Evolutionary conservation across 2,888 invertebrate species (phyloP).

Genomic region (Scaptomyza parva): DNA sequence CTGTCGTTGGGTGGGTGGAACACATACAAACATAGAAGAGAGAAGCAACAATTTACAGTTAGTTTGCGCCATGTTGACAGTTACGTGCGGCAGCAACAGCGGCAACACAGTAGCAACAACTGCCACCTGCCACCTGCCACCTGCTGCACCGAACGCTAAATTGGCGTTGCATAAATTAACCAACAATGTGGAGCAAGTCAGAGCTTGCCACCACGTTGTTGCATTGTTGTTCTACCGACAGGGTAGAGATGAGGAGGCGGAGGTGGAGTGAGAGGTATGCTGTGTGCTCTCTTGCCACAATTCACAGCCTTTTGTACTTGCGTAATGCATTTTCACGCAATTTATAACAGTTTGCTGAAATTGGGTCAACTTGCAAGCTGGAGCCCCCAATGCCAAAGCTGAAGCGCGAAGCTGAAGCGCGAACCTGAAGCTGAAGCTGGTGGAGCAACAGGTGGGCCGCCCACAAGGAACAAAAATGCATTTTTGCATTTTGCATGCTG

Average conservation of each 20-base stretch:
- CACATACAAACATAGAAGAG: neutral
- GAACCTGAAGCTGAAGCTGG: neutral
- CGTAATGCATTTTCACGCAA: slow-evolving; percentile 78
- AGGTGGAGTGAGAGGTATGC: neutral
- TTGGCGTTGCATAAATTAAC: slow-evolving; percentile 74
- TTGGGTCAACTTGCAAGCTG: slow-evolving; percentile 64
- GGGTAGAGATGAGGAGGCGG: neutral
- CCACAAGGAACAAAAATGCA: slow-evolving; percentile 26
- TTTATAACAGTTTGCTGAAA: slow-evolving; percentile 73
- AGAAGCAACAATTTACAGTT: slow-evolving; percentile 69
- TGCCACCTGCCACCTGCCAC: slow-evolving; percentile 45
- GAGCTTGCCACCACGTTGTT: slow-evolving; percentile 45
- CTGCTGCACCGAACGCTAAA: slow-evolving; percentile 21
- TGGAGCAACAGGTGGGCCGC: slow-evolving; percentile 61
- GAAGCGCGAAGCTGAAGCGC: too few relatives aligned
- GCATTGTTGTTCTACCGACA: neutral
- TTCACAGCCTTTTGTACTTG: slow-evolving; percentile 78
- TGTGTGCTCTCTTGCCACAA: slow-evolving; percentile 58
- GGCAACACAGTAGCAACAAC: too few relatives aligned
- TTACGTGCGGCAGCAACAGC: slow-evolving; percentile 62
- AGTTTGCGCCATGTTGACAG: slow-evolving; percentile 77
- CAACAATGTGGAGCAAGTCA: slow-evolving; percentile 69
- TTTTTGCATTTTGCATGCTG: neutral
- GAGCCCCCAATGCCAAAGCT: too few relatives aligned
- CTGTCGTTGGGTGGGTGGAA: slow-evolving; percentile 65